Evolutionary conservation across 2,888 invertebrate species (phyloP).

Genomic region (Eudemis profundana): DNA sequence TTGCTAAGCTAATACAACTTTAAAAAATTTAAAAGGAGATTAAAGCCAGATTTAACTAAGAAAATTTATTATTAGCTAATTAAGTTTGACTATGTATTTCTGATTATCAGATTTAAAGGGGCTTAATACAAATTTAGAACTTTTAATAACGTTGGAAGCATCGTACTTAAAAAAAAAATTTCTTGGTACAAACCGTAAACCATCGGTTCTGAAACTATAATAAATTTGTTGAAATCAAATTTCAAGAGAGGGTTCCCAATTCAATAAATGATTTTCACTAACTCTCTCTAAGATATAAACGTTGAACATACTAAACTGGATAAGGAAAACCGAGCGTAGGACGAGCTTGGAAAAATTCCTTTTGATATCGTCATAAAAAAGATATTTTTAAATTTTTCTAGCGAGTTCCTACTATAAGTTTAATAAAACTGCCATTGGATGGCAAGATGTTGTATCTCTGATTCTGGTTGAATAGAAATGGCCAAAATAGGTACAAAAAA

Average conservation of each 20-base stretch:
- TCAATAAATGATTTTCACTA: slow-evolving; percentile 30
- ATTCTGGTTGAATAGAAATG: no score
- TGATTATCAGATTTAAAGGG: background rate
- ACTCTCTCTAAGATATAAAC: slow-evolving; percentile 14
- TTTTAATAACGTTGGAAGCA: background rate
- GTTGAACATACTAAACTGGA: slow-evolving; percentile 1
- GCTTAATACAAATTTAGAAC: background rate
- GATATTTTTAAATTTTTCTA: no score
- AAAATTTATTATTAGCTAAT: background rate
- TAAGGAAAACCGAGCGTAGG: background rate
- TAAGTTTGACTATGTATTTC: background rate
- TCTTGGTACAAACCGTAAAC: slow-evolving; percentile 10
- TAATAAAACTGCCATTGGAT: no score
- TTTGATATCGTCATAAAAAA: background rate
- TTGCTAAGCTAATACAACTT: no score
- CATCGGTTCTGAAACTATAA: slow-evolving; percentile 31
- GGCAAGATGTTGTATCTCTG: no score
- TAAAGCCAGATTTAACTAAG: no score
- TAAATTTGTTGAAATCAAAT: slow-evolving; percentile 32
- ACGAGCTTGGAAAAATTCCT: background rate
- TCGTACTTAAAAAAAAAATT: no score
- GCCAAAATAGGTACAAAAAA: no score
- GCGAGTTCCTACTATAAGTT: no score
- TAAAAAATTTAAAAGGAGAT: no score
- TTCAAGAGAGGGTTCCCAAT: slow-evolving; percentile 18